A percentile compares a stretch with the other conserved stretches of the same genome.
phyloP scores from a whole-genome alignment of 2,113 vertebrate genomes.

The Podarcis cretensis region DNA sequence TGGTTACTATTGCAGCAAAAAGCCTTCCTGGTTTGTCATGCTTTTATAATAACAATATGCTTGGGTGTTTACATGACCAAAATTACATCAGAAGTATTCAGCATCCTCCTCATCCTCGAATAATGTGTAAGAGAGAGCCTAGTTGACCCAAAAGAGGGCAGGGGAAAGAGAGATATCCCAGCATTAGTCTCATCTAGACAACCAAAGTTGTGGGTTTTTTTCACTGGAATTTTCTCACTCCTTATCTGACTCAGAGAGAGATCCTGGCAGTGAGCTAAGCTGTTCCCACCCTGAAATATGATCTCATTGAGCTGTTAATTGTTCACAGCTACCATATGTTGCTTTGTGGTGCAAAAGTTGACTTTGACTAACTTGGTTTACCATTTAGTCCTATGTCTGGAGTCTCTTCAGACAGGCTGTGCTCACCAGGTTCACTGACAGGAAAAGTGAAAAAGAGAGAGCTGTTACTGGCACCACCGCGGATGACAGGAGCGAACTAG shows the following conservation, averaged over 20 bases:
- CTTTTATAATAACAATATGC: background rate
- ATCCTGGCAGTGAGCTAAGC: background rate
- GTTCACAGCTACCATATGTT: background rate
- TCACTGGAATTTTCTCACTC: background rate
- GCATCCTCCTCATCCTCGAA: background rate
- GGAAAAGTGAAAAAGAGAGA: background rate
- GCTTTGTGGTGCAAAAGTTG: background rate
- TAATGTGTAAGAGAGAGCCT: background rate
- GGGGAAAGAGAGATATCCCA: background rate
- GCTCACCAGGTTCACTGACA: background rate
- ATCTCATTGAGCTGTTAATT: background rate
- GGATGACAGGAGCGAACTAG: background rate
- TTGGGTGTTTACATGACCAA: background rate
- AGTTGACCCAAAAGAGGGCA: background rate
- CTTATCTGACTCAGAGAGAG: background rate
- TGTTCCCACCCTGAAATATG: conserved; percentile 6
- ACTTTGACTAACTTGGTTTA: background rate
- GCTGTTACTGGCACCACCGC: accelerated
- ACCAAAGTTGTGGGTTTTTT: background rate
- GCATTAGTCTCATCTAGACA: background rate
- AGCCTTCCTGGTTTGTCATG: background rate
- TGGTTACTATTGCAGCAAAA: conserved; percentile 11
- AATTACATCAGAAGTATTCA: background rate
- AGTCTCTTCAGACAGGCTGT: accelerated
- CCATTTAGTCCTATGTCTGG: background rate